Evolutionary conservation across 2,113 vertebrate genomes (phyloP).

Genomic region (Maccullochella peelii): DNA sequence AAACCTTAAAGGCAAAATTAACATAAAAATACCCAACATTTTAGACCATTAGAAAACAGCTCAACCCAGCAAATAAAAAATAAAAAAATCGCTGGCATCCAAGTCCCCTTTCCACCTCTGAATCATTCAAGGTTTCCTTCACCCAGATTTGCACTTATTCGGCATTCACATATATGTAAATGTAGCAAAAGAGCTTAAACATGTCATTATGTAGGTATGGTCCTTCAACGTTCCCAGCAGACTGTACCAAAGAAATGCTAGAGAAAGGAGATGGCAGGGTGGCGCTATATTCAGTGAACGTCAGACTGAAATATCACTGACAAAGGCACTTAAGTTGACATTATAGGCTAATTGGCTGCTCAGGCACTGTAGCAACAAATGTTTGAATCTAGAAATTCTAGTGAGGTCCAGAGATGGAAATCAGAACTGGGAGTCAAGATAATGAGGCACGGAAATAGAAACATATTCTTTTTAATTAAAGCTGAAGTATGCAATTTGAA

Average conservation of each 20-base stretch:
- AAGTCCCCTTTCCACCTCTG: neutral
- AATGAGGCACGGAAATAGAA: conserved; percentile 53
- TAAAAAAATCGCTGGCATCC: neutral
- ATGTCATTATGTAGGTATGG: neutral
- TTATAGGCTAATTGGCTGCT: conserved; percentile 81
- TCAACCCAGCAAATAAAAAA: neutral
- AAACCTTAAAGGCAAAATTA: neutral
- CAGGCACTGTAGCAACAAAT: conserved; percentile 39
- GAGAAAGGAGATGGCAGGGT: neutral
- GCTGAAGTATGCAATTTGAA: no score
- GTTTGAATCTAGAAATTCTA: conserved; percentile 26
- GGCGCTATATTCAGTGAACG: conserved; percentile 6
- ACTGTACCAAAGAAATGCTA: neutral
- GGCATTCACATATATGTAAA: neutral
- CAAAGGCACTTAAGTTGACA: conserved; percentile 80
- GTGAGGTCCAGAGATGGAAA: conserved; percentile 40
- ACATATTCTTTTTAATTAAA: conserved; percentile 52
- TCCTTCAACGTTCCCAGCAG: neutral
- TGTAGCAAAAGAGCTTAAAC: conserved; percentile 1
- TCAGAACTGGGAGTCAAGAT: conserved; percentile 29
- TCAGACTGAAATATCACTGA: conserved; percentile 73
- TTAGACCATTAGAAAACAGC: neutral
- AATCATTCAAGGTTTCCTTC: neutral
- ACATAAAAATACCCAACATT: neutral
- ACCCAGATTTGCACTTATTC: neutral